These are phyloP conservation scores for Apotomis betuletana DNA, from an alignment of 2,888 invertebrate genomes.

Conservation along the genomic window DNA sequence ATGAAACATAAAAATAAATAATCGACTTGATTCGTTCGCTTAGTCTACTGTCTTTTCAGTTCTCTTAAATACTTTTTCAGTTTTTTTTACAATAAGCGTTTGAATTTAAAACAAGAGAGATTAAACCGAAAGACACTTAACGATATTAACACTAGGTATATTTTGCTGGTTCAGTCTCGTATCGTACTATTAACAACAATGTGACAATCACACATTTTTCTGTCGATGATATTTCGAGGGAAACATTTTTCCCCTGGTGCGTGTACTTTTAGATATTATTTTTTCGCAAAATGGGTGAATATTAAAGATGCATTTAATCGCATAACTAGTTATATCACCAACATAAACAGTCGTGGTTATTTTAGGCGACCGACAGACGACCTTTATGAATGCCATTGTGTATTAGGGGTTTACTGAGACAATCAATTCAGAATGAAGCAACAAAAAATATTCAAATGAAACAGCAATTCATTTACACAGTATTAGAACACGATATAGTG, in stretches of 20 bases:
- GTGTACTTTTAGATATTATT: no score
- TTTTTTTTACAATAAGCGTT: no score
- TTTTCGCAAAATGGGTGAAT: no score
- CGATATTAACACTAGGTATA: conserved; percentile 9
- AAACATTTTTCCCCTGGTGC: no score
- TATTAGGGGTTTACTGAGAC: not conserved
- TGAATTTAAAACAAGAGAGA: not conserved
- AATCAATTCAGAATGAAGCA: no score
- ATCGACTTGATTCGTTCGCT: conserved; percentile 9
- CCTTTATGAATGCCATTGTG: not conserved
- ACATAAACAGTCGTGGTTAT: not conserved
- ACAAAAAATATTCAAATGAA: no score
- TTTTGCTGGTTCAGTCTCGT: conserved; percentile 32
- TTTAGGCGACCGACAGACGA: not conserved
- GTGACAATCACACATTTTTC: conserved; percentile 23
- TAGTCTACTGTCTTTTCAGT: conserved; percentile 10
- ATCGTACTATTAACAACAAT: conserved; percentile 26
- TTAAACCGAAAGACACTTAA: not conserved
- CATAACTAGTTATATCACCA: not conserved
- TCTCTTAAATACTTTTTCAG: not conserved
- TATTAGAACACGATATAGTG: no score
- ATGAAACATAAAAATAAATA: not conserved
- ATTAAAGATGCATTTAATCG: not conserved
- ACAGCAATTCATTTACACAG: no score
- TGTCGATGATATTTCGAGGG: conserved; percentile 18